Evolutionary conservation across 2,888 invertebrate genomes (phyloP), one percentile per base, ranked within the genome.

Genomic region (Sinopyrophorus schimmeli): DNA sequence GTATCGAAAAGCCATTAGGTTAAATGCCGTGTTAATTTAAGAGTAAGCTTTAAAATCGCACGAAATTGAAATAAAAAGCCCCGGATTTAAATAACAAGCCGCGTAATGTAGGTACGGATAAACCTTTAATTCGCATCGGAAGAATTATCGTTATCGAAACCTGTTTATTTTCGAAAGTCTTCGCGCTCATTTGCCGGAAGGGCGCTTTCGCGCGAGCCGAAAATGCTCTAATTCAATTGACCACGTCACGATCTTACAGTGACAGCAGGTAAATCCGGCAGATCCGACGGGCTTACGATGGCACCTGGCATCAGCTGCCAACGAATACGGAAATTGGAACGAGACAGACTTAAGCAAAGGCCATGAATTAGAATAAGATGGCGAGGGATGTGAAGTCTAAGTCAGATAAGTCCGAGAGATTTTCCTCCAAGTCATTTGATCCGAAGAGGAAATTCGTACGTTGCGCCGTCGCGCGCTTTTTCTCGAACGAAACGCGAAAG

Each of bases 41-140:
- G 68, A 63, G 66, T 70, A 68, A 68, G 66, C 67, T 66, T 62
- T 63, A 61, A 62, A 65, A 66, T 67, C 65, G 69, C 60, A 63
- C 66, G 65, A 70, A 70, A 70, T 71, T 71, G 71, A 72, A 71
- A 69, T 70, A 71, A 70, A 72, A 72, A 72, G 66, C 71, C 64
- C 41, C 47, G 68, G 69, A 69, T 70, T 68, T 68, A 68, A 67
- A 67, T 64, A 67, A 65, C 68, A 69, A 68, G 65, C 67, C 64
- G 60, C 61, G 62, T 64, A 65, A 65, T 65, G 61, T 60, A 58
- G 63, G 55, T 58, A 51, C 57, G 57, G 57, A 59, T 63, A 62
- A 62, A 64, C 58, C 61, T 60, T 54, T 63, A 62, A 63, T 63
- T 59, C 60, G 58, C 58, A 60, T 50, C 47, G 39, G 51, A 58